Base-by-base conservation (phyloP, 2,888 invertebrate genomes). In the Tachina lurida region DNA sequence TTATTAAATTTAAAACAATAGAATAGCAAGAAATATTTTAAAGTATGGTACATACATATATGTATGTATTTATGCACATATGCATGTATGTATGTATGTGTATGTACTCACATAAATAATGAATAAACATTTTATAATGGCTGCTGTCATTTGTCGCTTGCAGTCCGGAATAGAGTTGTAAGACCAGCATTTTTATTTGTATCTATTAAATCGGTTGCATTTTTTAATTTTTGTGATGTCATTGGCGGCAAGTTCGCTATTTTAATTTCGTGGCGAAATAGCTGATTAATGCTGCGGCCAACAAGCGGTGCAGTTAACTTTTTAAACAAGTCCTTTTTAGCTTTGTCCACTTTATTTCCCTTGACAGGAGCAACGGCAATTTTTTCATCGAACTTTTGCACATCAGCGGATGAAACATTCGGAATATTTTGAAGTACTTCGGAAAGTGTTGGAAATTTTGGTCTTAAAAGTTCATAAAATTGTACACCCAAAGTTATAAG, bases 241-340 rank as follows among this genome's bases (percentile, higher is more conserved):
- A 97, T 94, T 15, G 95, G 95, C 0, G 98, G 98, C 91, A 98
- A 93, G 93, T 97, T 96, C 87, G 96, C 95, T 88, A 98, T 97
- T 93, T 96, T 96, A 13, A 97, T 96, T 92, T 97, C 97, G 90
- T 97, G 96, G 88, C 96, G 96, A 93, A 98, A 98, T 86, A 97
- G 93, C 92, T 98, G 97, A 41, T 97, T 97, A 41, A 98, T 95
- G 93, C 96, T 97, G 89, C 96, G 95, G 0, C 97, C 97, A 89
- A 97, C 96, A 84, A 97, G 93, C 95, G 95, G 95, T 84, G 95
- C 95, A 10, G 97, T 97, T 88, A 97, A 95, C 93, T 97, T 97
- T 93, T 96, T 97, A 93, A 98, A 98, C 70, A 97, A 94, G 91
- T 98, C 98, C 88, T 97, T 97, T 92, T 97, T 98, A 89, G 96